Conservation (phyloP, 2,888 invertebrate species). For the Xylophagus ater region DNA sequence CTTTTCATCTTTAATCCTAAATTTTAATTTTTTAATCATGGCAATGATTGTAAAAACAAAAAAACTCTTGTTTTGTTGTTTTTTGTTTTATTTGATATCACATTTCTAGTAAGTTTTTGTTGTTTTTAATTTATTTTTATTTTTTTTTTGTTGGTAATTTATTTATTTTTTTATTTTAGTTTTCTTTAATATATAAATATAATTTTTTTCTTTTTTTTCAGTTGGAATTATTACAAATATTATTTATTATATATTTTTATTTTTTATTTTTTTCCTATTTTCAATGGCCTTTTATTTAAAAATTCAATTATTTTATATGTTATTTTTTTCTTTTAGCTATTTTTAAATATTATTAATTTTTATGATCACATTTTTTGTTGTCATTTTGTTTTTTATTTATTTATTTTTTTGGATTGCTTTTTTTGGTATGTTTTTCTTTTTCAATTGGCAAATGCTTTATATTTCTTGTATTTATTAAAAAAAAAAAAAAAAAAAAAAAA, state of each 20-base stretch:
- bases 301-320: slow-evolving; percentile 9
- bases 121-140: background rate
- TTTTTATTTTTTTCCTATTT: slow-evolving; percentile 6
- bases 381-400: slow-evolving; percentile 7
- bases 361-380: slow-evolving; percentile 12
- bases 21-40: slow-evolving; percentile 12
- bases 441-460: slow-evolving; percentile 6
- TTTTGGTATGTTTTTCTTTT: slow-evolving; percentile 2
- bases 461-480: background rate
- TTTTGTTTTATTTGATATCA: slow-evolving; percentile 13
- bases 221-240: slow-evolving; percentile 10
- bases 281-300: slow-evolving; percentile 15
- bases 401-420: slow-evolving; percentile 11
- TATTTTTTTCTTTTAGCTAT: slow-evolving; percentile 8
- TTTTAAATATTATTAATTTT: slow-evolving; percentile 7
- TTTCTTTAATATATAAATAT: slow-evolving; percentile 6
- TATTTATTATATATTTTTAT: background rate
- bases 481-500: background rate
- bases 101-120: slow-evolving; percentile 14
- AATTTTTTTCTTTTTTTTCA: slow-evolving; percentile 4
- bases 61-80: background rate
- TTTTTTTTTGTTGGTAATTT: slow-evolving; percentile 12
- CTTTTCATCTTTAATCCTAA: slow-evolving; percentile 9
- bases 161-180: too few relatives aligned
- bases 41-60: slow-evolving; percentile 17